A percentile compares a stretch with the other conserved stretches of the same genome.
phyloP scores from a whole-genome alignment of 2,113 vertebrate species.

The Callospermophilus lateralis region DNA sequence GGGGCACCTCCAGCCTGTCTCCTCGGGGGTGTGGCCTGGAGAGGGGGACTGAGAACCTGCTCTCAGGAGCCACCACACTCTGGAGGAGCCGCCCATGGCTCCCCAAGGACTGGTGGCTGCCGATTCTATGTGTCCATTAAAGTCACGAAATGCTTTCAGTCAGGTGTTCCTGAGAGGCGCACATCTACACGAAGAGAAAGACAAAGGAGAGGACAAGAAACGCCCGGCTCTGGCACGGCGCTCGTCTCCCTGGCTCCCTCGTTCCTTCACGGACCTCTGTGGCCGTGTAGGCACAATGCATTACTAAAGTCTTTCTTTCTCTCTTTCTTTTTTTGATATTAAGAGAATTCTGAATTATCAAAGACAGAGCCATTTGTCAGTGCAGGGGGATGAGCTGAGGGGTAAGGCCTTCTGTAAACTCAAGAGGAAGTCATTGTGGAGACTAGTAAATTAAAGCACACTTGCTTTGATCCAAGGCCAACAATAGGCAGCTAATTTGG shows the following conservation, averaged over 20 bases:
- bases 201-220: too few species aligned
- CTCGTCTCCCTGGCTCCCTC: fast-evolving
- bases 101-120: not conserved
- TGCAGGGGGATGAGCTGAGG: not conserved
- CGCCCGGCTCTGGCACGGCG: fast-evolving
- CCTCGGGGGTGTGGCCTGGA: not conserved
- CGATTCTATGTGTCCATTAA: not conserved
- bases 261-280: not conserved
- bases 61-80: not conserved
- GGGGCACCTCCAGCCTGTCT: fast-evolving
- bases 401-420: not conserved
- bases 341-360: constrained; percentile 57
- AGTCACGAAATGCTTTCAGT: not conserved
- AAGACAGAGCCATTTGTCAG: constrained; percentile 19
- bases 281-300: not conserved
- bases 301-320: not conserved
- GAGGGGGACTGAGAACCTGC: not conserved
- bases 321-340: not conserved
- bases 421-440: not conserved
- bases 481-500: constrained; percentile 41
- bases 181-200: too few species aligned
- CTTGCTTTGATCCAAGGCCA: constrained; percentile 31
- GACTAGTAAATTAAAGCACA: not conserved
- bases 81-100: not conserved
- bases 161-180: not conserved